Conservation (phyloP, 2,888 invertebrate species). For the Erannis defoliaria region DNA sequence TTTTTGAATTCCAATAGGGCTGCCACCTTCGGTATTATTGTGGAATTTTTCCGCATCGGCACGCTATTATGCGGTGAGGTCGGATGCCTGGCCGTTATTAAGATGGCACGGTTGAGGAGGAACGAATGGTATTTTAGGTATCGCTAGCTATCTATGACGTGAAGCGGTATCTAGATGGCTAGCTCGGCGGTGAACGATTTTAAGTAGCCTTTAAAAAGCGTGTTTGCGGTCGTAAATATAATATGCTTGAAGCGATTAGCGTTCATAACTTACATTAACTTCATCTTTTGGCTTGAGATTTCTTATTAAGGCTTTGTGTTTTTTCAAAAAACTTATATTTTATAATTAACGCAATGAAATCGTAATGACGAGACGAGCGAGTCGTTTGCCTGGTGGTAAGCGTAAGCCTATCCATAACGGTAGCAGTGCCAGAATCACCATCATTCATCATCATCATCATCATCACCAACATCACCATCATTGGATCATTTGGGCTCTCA, state of each 20-base stretch:
- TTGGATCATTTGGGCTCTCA: too few species aligned
- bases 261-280: not conserved
- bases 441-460: too few species aligned
- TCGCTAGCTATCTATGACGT: conserved; percentile 12
- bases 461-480: too few species aligned
- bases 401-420: too few species aligned
- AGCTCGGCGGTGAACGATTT: conserved; percentile 6
- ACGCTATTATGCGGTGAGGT: conserved; percentile 71
- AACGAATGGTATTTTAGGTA: conserved; percentile 52
- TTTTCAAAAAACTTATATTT: too few species aligned
- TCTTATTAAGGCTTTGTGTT: not conserved
- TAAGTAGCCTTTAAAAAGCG: not conserved
- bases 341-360: too few species aligned
- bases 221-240: not conserved
- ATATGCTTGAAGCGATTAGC: not conserved
- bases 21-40: conserved; percentile 67
- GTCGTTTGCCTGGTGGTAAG: too few species aligned
- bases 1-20: conserved; percentile 76
- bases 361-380: too few species aligned
- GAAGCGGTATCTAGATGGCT: not conserved
- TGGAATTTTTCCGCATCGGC: conserved; percentile 77
- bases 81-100: conserved; percentile 66
- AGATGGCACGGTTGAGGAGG: conserved; percentile 50
- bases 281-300: not conserved
- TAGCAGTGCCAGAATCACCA: too few species aligned